Evolutionary conservation across 2,888 invertebrate species (phyloP), one percentile per base, ranked within the genome.

Genomic region (Agrochola litura): DNA sequence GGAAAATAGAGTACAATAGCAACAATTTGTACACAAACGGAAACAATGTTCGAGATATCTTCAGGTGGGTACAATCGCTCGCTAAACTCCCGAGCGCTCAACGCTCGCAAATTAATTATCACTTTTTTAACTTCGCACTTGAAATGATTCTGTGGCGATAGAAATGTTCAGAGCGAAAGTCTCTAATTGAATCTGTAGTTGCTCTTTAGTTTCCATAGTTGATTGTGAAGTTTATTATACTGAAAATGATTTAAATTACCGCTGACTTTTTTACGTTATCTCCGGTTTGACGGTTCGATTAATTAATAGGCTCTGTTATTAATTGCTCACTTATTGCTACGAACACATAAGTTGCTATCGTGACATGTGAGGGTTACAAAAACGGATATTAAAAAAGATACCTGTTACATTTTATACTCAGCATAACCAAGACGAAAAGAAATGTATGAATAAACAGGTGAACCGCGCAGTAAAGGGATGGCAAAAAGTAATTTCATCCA

Each of bases 21-120:
- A 89, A 91, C 91, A 90, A 91, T 90, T 91, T 91, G 90, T 90
- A 90, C 89, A 86, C 87, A 83, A 88, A 87, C 87, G 82, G 84
- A 88, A 90, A 91, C 91, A 90, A 90, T 92, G 90, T 89, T 84
- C 77, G n/a, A 85, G 89, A 88, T 90, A 89, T 91, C 91, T 92
- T 90, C 87, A 86, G 89, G 88, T 87, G 89, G 90, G 90, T 90
- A 91, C 86, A 88, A 49, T 86, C 83, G 76, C 63, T n/a, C 12
- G 19, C 75, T 43, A 69, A 88, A 86, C 52, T 77, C 60, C 8
- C 30, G 22, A 63, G n/a, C 49, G 60, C 58, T 72, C 56, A 19
- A 41, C 75, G 19, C 66, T 43, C 41, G 56, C 73, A 73, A 86
- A 77, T 84, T 76, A 77, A 80, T 82, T 81, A 72, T n/a, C 56